Evolutionary conservation across 2,797 vertebrate species (phyloP).

Genomic region (Oreortyx pictus): DNA sequence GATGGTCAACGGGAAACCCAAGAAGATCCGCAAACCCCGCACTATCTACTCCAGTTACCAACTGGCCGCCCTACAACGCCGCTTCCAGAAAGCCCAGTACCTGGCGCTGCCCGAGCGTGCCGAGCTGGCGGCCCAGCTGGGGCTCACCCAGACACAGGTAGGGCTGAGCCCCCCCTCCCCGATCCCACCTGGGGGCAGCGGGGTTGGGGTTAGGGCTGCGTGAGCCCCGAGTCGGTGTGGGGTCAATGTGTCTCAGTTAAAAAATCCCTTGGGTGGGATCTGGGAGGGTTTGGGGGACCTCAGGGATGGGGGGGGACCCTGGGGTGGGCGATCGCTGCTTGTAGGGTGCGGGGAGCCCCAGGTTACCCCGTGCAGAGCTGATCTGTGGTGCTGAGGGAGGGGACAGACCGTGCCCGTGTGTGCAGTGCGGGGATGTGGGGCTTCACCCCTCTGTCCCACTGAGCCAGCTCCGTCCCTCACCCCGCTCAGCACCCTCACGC

Average conservation of each 20-base stretch:
- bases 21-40: constrained; percentile 97
- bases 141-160: constrained; percentile 97
- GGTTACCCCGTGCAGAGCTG: accelerated
- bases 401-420: accelerated
- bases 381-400: not conserved
- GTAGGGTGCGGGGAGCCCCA: too few species aligned
- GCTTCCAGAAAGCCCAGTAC: constrained; percentile 98
- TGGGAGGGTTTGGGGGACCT: accelerated
- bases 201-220: accelerated
- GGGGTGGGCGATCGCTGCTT: accelerated
- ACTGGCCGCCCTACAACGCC: constrained; percentile 94
- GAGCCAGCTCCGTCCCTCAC: not conserved
- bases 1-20: constrained; percentile 98
- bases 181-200: not conserved
- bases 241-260: not conserved
- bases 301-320: not conserved
- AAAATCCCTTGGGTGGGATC: not conserved
- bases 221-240: accelerated
- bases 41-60: constrained; percentile 99
- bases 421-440: not conserved
- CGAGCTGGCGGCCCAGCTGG: constrained; percentile 94
- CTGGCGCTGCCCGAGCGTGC: constrained; percentile 95
- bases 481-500: not conserved
- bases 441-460: accelerated
- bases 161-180: not conserved